Conservation (phyloP, 2,888 invertebrate species). For the Mayetiola destructor region DNA sequence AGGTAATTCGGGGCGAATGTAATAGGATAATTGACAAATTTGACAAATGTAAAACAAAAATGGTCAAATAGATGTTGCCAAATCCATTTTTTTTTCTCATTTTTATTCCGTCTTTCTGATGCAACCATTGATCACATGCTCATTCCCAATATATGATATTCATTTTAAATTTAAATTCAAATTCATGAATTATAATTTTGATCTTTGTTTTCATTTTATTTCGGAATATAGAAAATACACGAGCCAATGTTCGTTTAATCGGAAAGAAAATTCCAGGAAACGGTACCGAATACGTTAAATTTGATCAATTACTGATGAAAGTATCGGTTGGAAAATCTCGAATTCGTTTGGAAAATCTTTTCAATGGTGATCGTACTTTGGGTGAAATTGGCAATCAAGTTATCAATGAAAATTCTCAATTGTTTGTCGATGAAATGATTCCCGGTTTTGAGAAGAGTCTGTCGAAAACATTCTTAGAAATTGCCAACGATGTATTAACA, state of each 20-base stretch:
- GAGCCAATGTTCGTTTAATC: constrained; percentile 31
- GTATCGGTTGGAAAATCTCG: constrained; percentile 30
- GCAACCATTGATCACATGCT: too few species aligned
- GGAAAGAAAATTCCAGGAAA: constrained; percentile 23
- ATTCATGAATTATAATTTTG: too few species aligned
- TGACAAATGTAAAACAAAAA: too few species aligned
- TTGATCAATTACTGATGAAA: constrained; percentile 29
- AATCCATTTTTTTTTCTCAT: neutral
- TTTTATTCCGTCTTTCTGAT: neutral
- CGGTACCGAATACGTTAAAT: constrained; percentile 30
- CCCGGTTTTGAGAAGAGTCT: constrained; percentile 32
- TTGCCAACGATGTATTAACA: constrained; percentile 31
- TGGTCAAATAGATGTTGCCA: too few species aligned
- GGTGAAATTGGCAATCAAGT: constrained; percentile 32
- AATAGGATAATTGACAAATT: too few species aligned
- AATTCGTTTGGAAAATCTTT: constrained; percentile 31
- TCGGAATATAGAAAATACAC: constrained; percentile 27
- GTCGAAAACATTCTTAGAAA: constrained; percentile 31
- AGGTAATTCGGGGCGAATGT: constrained; percentile 22
- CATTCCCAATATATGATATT: too few species aligned
- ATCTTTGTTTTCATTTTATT: too few species aligned
- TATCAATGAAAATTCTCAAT: constrained; percentile 32
- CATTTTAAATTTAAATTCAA: too few species aligned
- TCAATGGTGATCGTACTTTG: constrained; percentile 30
- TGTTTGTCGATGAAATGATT: constrained; percentile 32